phyloP scores from a whole-genome alignment of 1,140 invertebrate genomes.

The Drosophila ohnishii region DNA sequence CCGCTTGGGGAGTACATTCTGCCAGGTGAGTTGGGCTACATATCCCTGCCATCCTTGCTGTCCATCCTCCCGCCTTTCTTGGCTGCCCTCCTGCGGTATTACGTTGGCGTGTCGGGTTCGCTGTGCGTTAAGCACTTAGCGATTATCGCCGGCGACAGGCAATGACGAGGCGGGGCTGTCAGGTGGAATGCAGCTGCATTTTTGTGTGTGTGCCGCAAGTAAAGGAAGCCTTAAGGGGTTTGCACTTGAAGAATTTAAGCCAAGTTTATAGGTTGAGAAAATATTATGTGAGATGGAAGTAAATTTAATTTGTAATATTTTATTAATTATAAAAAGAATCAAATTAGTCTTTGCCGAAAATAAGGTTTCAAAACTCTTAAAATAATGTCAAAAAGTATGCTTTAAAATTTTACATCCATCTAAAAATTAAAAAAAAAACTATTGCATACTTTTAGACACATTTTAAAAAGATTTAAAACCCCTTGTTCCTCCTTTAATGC shows the following conservation, averaged over 20 bases:
- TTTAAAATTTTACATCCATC: too few species aligned
- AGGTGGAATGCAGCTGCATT: slow-evolving; percentile 45
- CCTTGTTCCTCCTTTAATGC: neutral
- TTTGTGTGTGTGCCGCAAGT: slow-evolving; percentile 18
- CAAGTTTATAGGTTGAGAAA: neutral
- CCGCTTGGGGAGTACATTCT: slow-evolving; percentile 87
- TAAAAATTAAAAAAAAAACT: too few species aligned
- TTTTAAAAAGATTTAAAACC: too few species aligned
- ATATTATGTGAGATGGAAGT: too few species aligned
- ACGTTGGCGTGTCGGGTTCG: slow-evolving; percentile 41
- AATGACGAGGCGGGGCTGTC: slow-evolving; percentile 57
- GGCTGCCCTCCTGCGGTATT: slow-evolving; percentile 16
- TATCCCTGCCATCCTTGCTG: slow-evolving; percentile 6
- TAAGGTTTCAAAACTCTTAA: neutral
- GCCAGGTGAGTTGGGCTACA: slow-evolving; percentile 68
- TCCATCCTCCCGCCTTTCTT: neutral
- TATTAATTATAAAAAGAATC: too few species aligned
- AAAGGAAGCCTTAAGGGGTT: neutral
- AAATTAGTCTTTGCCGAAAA: too few species aligned
- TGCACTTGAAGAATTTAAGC: slow-evolving; percentile 8
- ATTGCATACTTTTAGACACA: too few species aligned
- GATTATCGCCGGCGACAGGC: slow-evolving; percentile 66
- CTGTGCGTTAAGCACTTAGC: slow-evolving; percentile 63
- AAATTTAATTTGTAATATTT: neutral
- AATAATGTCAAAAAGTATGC: too few species aligned